A percentile compares a stretch with the other conserved stretches of the same genome.
phyloP scores from a whole-genome alignment of 2,113 vertebrate species.

The Pithys albifrons region DNA sequence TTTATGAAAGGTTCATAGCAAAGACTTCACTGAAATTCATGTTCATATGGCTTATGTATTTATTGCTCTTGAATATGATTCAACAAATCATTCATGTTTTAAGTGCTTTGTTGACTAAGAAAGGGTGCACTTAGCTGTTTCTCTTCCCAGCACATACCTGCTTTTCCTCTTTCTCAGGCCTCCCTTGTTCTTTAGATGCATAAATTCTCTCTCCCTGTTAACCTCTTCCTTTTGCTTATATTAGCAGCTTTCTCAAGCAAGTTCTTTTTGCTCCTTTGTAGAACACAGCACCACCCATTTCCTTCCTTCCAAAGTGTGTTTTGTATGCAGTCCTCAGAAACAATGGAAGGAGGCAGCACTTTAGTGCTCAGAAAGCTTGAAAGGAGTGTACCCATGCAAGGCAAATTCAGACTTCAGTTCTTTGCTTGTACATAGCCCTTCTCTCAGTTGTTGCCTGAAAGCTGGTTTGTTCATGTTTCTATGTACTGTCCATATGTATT shows the following conservation, averaged over 20 bases:
- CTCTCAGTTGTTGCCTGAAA: not conserved
- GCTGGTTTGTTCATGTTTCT: not conserved
- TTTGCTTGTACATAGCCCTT: not conserved
- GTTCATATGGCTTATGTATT: not conserved
- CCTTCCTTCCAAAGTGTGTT: constrained; percentile 33
- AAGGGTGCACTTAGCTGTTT: not conserved
- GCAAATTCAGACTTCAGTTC: not conserved
- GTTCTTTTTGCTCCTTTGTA: constrained; percentile 24
- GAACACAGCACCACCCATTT: constrained; percentile 24
- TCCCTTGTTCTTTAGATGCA: not conserved
- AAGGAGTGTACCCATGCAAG: not conserved
- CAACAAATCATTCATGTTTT: not conserved
- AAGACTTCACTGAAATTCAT: not conserved
- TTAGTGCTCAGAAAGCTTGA: not conserved
- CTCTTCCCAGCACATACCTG: not conserved
- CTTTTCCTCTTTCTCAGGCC: not conserved
- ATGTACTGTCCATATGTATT: not conserved
- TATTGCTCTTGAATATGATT: not conserved
- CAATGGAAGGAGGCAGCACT: constrained; percentile 40
- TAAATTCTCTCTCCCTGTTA: not conserved
- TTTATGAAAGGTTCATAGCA: not conserved
- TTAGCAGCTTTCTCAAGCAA: constrained; percentile 38
- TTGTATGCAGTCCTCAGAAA: not conserved
- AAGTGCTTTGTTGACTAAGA: constrained; percentile 1
- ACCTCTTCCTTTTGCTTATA: constrained; percentile 42